Evolutionary conservation across 1,140 invertebrate species (phyloP).

Genomic region (Aphelinus certus): DNA sequence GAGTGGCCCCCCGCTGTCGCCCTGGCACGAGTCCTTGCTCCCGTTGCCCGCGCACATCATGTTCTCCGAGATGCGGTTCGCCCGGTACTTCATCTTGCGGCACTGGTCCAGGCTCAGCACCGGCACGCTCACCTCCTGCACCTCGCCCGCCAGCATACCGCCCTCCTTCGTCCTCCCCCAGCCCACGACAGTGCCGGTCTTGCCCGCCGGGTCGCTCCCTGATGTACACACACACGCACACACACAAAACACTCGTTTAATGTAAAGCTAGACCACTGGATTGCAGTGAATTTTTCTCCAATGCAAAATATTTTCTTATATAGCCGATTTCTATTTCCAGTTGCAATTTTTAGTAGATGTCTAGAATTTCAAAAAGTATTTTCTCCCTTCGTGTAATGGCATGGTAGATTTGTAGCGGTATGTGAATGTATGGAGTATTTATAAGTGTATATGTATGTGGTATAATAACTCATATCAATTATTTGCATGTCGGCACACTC

Average conservation of each 20-base stretch:
- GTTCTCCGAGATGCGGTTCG: slow-evolving; percentile 80
- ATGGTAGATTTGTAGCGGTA: too few relatives aligned
- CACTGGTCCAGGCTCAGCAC: slow-evolving; percentile 82
- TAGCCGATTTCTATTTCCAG: too few relatives aligned
- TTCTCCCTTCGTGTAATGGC: too few relatives aligned
- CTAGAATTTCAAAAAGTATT: too few relatives aligned
- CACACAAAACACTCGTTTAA: slow-evolving; percentile 7
- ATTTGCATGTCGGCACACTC: too few relatives aligned
- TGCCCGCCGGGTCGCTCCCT: slow-evolving; percentile 78
- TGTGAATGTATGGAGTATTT: too few relatives aligned
- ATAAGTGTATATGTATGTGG: too few relatives aligned
- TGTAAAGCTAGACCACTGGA: too few relatives aligned
- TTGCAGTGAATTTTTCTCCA: too few relatives aligned
- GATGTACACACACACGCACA: background rate
- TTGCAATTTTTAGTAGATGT: too few relatives aligned
- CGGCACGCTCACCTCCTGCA: slow-evolving; percentile 86
- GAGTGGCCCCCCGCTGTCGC: slow-evolving; percentile 85
- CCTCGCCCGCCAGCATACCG: slow-evolving; percentile 79
- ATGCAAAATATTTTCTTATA: too few relatives aligned
- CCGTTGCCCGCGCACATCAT: slow-evolving; percentile 84
- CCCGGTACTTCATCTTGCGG: slow-evolving; percentile 81
- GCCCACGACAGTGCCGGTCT: slow-evolving; percentile 79
- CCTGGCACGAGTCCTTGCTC: slow-evolving; percentile 84
- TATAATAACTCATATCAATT: too few relatives aligned
- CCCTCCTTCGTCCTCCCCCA: slow-evolving; percentile 86